Conservation (phyloP, 2,797 vertebrate genomes). For the Myotis findleyi region DNA sequence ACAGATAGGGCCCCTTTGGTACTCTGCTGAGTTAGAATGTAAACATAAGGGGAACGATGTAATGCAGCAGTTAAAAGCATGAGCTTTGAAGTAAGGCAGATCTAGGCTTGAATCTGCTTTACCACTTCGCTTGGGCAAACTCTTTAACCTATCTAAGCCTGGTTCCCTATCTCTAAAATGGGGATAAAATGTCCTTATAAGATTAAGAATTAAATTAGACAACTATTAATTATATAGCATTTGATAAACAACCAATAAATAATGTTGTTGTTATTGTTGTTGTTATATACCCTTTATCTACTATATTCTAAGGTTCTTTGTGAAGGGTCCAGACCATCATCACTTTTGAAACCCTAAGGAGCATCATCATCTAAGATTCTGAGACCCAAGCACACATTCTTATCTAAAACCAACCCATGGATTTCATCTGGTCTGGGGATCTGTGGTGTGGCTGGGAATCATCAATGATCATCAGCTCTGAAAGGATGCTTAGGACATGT, state of each 20-base stretch:
- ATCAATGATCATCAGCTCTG: background rate
- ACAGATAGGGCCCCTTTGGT: background rate
- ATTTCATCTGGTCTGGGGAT: background rate
- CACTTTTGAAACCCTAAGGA: background rate
- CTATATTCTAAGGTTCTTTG: background rate
- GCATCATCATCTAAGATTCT: background rate
- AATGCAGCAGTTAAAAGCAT: background rate
- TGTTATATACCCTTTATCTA: background rate
- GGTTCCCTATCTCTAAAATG: background rate
- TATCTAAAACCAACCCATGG: background rate
- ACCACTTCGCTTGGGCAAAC: background rate
- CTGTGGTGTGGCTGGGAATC: background rate
- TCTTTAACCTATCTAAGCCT: background rate
- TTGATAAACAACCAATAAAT: background rate
- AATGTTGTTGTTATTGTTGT: background rate
- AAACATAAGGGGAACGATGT: background rate
- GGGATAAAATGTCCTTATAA: background rate
- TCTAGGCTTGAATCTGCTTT: background rate
- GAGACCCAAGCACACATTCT: background rate
- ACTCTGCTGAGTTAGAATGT: background rate
- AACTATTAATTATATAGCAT: background rate
- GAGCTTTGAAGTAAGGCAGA: background rate
- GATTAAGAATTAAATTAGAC: background rate
- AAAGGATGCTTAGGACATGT: background rate
- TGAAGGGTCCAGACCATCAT: background rate